Evolutionary conservation across 2,888 invertebrate genomes (phyloP).

Genomic region (Heteropelma amictum): DNA sequence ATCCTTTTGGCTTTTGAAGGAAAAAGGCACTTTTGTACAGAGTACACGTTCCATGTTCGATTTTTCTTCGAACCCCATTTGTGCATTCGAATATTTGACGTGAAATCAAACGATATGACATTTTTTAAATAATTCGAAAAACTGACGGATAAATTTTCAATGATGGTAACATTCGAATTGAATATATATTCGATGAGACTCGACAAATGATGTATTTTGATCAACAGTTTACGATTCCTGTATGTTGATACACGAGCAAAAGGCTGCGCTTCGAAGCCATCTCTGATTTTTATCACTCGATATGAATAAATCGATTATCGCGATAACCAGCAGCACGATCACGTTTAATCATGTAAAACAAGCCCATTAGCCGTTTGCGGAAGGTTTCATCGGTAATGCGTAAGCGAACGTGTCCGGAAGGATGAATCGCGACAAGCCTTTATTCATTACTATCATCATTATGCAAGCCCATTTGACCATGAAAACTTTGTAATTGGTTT

Average conservation of each 20-base stretch:
- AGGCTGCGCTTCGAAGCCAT: not conserved
- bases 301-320: not conserved
- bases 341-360: not conserved
- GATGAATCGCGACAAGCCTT: not conserved
- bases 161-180: no score
- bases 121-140: no score
- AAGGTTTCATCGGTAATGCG: not conserved
- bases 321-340: not conserved
- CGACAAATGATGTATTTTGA: no score
- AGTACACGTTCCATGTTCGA: not conserved
- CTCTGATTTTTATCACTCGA: not conserved
- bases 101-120: no score
- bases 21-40: not conserved
- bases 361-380: not conserved
- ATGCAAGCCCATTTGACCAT: slow-evolving; percentile 18
- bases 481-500: slow-evolving; percentile 37
- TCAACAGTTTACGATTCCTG: no score
- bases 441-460: not conserved
- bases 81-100: no score
- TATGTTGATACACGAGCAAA: no score
- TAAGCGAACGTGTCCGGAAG: not conserved
- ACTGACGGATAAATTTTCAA: no score
- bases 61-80: no score
- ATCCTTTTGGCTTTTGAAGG: not conserved
- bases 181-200: no score